Percentiles rank a stretch among this genome's conserved stretches.
Evolutionary conservation across 2,797 vertebrate species (phyloP).

Genomic region (Syndactyla subalaris): DNA sequence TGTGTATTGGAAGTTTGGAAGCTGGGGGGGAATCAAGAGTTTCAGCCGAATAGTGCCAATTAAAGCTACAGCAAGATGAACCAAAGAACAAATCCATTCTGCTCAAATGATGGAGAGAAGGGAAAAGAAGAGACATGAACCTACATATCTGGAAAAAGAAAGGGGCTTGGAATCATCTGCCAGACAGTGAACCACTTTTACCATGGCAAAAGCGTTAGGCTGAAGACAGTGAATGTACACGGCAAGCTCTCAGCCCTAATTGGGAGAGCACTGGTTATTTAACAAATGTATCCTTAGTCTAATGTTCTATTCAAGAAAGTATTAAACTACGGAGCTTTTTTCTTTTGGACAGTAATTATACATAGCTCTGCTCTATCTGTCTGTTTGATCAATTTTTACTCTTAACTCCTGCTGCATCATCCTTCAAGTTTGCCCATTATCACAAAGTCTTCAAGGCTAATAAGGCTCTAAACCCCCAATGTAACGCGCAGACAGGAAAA

Average conservation of each 20-base stretch:
- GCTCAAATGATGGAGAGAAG: background rate
- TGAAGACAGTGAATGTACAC: background rate
- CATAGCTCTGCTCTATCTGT: background rate
- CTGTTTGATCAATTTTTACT: conserved; percentile 52
- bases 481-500: background rate
- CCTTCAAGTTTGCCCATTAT: conserved; percentile 44
- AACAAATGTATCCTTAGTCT: conserved; percentile 23
- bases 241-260: background rate
- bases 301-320: conserved; percentile 29
- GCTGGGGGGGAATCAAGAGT: background rate
- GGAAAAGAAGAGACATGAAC: background rate
- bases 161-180: background rate
- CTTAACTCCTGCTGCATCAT: background rate
- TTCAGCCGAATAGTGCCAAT: background rate
- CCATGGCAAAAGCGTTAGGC: background rate
- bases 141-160: background rate
- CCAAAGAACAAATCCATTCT: background rate
- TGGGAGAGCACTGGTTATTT: conserved; percentile 19
- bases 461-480: background rate
- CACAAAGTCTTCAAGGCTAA: background rate
- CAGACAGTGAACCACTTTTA: background rate
- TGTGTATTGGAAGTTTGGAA: background rate
- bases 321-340: conserved; percentile 20
- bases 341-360: conserved; percentile 43
- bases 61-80: background rate